Conservation (phyloP, 2,888 invertebrate species). For the Yponomeuta cagnagella region DNA sequence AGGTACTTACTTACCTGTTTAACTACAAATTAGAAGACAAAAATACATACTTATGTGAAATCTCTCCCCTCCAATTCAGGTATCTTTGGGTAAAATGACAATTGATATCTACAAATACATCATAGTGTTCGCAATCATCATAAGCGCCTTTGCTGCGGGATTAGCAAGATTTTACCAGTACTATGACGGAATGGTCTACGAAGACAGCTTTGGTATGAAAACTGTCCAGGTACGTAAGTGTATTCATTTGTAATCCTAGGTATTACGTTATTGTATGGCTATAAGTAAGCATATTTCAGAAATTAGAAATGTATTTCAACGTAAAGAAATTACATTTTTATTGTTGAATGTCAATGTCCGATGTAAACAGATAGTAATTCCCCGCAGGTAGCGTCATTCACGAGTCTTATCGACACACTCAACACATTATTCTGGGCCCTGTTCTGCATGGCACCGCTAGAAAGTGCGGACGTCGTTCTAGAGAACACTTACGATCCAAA, state of each 20-base stretch:
- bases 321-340: neutral
- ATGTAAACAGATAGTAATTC: neutral
- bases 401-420: slow-evolving; percentile 73
- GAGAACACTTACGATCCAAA: slow-evolving; percentile 69
- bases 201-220: slow-evolving; percentile 75
- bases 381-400: slow-evolving; percentile 74
- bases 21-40: no score
- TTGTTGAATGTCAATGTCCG: neutral
- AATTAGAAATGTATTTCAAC: neutral
- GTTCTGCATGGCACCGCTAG: slow-evolving; percentile 80
- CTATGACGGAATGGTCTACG: slow-evolving; percentile 78
- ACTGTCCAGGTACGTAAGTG: slow-evolving; percentile 51
- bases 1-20: slow-evolving; percentile 36
- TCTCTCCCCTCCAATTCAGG: slow-evolving; percentile 41
- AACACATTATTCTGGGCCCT: slow-evolving; percentile 83
- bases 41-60: neutral
- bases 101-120: slow-evolving; percentile 79
- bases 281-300: neutral
- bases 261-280: no score
- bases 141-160: slow-evolving; percentile 77
- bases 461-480: slow-evolving; percentile 79
- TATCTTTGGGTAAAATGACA: slow-evolving; percentile 81
- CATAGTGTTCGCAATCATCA: slow-evolving; percentile 76
- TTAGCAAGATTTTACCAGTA: slow-evolving; percentile 79
- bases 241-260: neutral